These are phyloP conservation scores for Rhyacichthys aspro DNA, from an alignment of 2,797 vertebrate species.

Conservation along the genomic window DNA sequence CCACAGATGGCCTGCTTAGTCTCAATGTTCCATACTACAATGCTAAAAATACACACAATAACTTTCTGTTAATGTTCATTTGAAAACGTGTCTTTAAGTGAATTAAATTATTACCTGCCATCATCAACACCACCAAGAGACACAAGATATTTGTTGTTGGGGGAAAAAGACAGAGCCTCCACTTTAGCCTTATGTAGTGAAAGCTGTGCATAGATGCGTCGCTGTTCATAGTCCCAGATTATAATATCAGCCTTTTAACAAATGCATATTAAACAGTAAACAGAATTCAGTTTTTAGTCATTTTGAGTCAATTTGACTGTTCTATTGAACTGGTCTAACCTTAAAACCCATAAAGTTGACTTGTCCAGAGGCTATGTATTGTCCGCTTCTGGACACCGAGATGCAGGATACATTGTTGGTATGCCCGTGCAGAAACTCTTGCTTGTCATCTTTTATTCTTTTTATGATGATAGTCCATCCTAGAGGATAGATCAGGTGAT, in stretches of 20 bases:
- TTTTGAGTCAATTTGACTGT: no score
- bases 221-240: constrained; percentile 86
- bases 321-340: constrained; percentile 64
- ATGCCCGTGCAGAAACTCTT: constrained; percentile 88
- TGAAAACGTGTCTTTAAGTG: no score
- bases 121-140: constrained; percentile 92
- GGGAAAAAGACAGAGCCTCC: constrained; percentile 88
- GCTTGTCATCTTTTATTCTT: constrained; percentile 78
- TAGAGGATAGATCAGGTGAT: constrained; percentile 88
- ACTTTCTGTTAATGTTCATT: not conserved
- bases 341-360: constrained; percentile 90
- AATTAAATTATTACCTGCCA: constrained; percentile 79
- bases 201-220: constrained; percentile 79
- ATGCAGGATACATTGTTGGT: constrained; percentile 89
- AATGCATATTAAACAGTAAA: not conserved
- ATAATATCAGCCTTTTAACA: constrained; percentile 85
- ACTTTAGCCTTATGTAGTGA: constrained; percentile 88
- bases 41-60: constrained; percentile 69
- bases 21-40: constrained; percentile 87
- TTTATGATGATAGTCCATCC: constrained; percentile 87
- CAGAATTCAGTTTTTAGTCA: not conserved
- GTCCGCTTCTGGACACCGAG: constrained; percentile 82
- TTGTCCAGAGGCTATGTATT: constrained; percentile 89
- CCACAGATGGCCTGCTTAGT: constrained; percentile 86
- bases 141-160: constrained; percentile 86